Evolutionary conservation across 2,797 vertebrate species (phyloP).

Genomic region (Passerculus sandwichensis): DNA sequence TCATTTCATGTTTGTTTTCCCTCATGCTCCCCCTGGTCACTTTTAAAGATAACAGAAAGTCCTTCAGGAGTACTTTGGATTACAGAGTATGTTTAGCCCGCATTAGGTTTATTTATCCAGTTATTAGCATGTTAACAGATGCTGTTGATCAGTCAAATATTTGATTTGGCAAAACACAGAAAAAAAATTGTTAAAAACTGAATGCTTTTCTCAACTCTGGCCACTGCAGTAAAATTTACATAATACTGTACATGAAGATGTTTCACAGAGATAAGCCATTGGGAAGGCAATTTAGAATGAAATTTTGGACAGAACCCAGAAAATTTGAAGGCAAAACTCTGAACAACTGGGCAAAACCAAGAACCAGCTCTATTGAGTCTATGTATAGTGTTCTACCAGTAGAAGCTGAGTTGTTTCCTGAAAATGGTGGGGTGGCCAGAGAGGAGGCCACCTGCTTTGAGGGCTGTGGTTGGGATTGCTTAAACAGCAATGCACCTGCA

Average conservation of each 20-base stretch:
- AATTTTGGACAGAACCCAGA: neutral
- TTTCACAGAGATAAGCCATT: neutral
- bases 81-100: neutral
- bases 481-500: neutral
- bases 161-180: neutral
- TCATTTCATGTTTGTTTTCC: neutral
- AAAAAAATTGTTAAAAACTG: neutral
- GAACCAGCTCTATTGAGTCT: neutral
- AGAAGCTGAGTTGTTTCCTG: neutral
- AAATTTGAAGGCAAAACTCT: neutral
- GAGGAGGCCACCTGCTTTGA: neutral
- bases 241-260: neutral
- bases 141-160: neutral
- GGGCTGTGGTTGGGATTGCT: neutral
- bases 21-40: neutral
- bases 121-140: neutral
- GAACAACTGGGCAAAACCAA: neutral
- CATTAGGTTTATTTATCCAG: neutral
- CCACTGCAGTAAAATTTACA: neutral
- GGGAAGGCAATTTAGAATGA: neutral
- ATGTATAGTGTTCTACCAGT: neutral
- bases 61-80: neutral
- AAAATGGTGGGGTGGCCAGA: neutral
- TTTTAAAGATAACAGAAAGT: neutral
- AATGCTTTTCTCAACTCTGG: neutral